Base-by-base conservation (phyloP, 2,888 invertebrate species). In the Blastobasis adustella region DNA sequence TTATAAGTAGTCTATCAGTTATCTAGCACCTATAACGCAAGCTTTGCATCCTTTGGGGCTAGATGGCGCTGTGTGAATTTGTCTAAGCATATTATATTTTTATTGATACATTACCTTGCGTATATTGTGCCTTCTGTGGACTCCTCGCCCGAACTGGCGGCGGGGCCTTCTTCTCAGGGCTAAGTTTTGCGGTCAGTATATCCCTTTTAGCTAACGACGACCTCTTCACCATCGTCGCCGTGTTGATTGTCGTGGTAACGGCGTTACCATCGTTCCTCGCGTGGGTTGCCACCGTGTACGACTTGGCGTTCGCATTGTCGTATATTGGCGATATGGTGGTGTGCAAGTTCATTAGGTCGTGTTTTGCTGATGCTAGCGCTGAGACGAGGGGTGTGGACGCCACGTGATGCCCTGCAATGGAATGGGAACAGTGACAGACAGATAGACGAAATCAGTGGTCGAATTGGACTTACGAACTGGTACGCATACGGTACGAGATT, bases 301-400 rank as follows among this genome's bases (percentile, higher is more conserved):
- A 79, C 50, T 83, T 81, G 42, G 82, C 83, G 49, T 77, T 74
- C 0, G 74, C 49, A 65, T 73, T 69, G 45, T 83, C 83, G 71
- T 78, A 85, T 10, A 89, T 89, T 0, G 89, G 89, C 0, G 89
- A 89, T 66, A 89, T 81, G 0, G 83, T 83, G 46, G 69, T 76
- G 62, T 84, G 80, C 9, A 86, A 60, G 53, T 79, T 73, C 41
- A 85, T 58, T 0, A 85, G 57, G 7, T 83, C 82, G 49, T 61
- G 67, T 57, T 74, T 76, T 1, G 66, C 55, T 6, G 71, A 69
- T 50, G 69, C 79, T 45, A 67, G 69, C 39, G 76, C 50, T 10
- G 72, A 38, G 57, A 72, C 65, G 36, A 87, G 65, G 2, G 89
- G 89, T 9, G 89, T 89, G 39, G 89, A 89, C 10, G 84, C 79